Evolutionary conservation across 2,113 vertebrate genomes (phyloP).

Genomic region (Grammatotria lemairii): DNA sequence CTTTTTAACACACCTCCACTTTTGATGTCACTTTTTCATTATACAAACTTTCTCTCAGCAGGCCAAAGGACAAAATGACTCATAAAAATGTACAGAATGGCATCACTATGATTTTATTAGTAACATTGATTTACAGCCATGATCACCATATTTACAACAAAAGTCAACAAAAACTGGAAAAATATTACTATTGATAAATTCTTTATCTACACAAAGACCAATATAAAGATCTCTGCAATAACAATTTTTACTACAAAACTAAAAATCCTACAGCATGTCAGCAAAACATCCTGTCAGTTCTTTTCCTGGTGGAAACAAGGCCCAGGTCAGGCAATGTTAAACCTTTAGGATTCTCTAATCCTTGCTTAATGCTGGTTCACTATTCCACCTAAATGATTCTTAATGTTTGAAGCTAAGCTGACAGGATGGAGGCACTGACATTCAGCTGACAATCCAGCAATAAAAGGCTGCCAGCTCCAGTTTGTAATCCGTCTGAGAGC

Average conservation of each 20-base stretch:
- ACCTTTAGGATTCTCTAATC: constrained; percentile 41
- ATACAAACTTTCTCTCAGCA: background rate
- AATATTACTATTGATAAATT: background rate
- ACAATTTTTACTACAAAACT: background rate
- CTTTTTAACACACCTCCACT: background rate
- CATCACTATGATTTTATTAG: background rate
- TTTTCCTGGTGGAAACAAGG: background rate
- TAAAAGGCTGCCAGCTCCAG: constrained; percentile 25
- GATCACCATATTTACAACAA: background rate
- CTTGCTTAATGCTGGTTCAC: constrained; percentile 29
- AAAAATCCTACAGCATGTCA: background rate
- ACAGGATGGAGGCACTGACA: constrained; percentile 51
- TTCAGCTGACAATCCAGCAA: constrained; percentile 8
- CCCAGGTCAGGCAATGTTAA: constrained; percentile 5
- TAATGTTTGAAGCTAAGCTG: constrained; percentile 49
- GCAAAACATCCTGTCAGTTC: background rate
- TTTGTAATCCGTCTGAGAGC: constrained; percentile 39
- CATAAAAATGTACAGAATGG: background rate
- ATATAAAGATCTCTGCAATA: background rate
- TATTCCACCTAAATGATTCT: constrained; percentile 42
- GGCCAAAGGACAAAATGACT: background rate
- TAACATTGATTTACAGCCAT: background rate
- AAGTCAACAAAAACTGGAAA: background rate
- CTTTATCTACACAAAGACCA: background rate
- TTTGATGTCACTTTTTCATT: background rate